Evolutionary conservation across 2,797 vertebrate species (phyloP).

Genomic region (Pitangus sulphuratus): DNA sequence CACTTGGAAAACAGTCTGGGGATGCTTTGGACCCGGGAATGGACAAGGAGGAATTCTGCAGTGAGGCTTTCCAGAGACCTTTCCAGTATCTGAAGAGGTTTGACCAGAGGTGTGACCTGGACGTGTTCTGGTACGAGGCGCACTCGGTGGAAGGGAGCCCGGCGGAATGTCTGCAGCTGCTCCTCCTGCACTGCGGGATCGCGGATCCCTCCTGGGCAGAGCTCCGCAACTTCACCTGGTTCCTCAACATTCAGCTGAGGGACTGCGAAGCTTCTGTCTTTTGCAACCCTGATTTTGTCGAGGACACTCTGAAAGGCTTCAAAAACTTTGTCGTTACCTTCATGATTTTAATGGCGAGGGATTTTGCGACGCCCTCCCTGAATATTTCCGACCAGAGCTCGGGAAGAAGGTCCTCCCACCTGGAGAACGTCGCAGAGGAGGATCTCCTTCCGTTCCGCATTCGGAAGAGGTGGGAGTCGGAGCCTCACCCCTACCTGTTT

Average conservation of each 20-base stretch:
- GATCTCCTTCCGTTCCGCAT: slow-evolving; percentile 89
- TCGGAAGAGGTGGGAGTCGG: slow-evolving; percentile 92
- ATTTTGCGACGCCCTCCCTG: slow-evolving; percentile 94
- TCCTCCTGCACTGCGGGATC: slow-evolving; percentile 91
- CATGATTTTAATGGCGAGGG: slow-evolving; percentile 97
- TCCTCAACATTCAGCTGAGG: slow-evolving; percentile 88
- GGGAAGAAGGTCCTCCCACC: slow-evolving; percentile 68
- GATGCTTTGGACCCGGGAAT: slow-evolving; percentile 80
- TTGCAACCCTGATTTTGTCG: slow-evolving; percentile 80
- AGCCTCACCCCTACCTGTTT: slow-evolving; percentile 95
- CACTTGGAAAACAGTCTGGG: neutral
- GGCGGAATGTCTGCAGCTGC: slow-evolving; percentile 86
- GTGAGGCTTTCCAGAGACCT: slow-evolving; percentile 90
- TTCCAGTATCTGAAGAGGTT: slow-evolving; percentile 92
- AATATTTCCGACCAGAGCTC: slow-evolving; percentile 91
- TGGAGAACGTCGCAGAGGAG: slow-evolving; percentile 79
- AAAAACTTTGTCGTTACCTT: slow-evolving; percentile 94
- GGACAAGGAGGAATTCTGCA: slow-evolving; percentile 85
- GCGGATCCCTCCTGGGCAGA: slow-evolving; percentile 93
- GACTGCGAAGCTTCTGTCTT: slow-evolving; percentile 93
- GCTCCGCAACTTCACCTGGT: slow-evolving; percentile 89
- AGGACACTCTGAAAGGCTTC: slow-evolving; percentile 88
- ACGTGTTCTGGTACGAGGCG: slow-evolving; percentile 77
- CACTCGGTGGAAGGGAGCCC: slow-evolving; percentile 81
- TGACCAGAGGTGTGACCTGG: slow-evolving; percentile 76